phyloP scores from a whole-genome alignment of 2,888 invertebrate species.

The Neoaliturus tenellus region DNA sequence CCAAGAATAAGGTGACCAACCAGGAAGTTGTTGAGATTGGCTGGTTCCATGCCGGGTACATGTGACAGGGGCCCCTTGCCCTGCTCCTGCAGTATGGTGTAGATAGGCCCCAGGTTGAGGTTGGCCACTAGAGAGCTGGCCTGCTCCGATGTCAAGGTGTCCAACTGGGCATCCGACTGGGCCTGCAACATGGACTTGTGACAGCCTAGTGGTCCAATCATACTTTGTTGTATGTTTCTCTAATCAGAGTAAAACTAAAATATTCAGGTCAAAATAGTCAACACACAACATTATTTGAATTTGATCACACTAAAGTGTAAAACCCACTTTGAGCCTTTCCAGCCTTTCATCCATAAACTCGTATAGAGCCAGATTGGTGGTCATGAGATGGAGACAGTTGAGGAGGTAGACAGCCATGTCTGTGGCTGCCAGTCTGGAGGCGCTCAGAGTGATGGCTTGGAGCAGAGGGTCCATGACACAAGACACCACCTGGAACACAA shows the following conservation, averaged over 20 bases:
- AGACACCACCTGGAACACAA: slow-evolving; percentile 80
- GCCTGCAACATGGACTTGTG: slow-evolving; percentile 80
- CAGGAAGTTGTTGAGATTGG: slow-evolving; percentile 85
- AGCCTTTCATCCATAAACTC: slow-evolving; percentile 95
- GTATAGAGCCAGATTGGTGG: slow-evolving; percentile 92
- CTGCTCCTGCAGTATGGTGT: slow-evolving; percentile 92
- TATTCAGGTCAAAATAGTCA: too few species aligned
- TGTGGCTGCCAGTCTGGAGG: slow-evolving; percentile 91
- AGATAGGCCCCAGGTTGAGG: slow-evolving; percentile 93
- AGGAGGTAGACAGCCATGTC: slow-evolving; percentile 98
- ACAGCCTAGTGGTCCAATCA: too few species aligned
- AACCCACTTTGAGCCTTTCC: slow-evolving; percentile 79
- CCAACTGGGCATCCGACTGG: slow-evolving; percentile 96
- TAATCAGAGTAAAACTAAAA: too few species aligned
- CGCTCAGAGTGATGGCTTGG: slow-evolving; percentile 95
- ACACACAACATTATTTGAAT: too few species aligned
- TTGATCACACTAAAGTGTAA: too few species aligned
- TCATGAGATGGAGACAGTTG: slow-evolving; percentile 95
- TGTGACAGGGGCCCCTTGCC: slow-evolving; percentile 85
- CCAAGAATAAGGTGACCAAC: too few species aligned
- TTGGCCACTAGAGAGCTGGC: slow-evolving; percentile 96
- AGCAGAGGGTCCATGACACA: slow-evolving; percentile 93
- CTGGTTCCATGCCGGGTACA: slow-evolving; percentile 92
- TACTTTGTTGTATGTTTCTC: too few species aligned
- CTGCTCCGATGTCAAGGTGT: slow-evolving; percentile 97